Percentiles rank a stretch among this genome's conserved stretches.
These are phyloP conservation scores for Drosophila santomea DNA, from an alignment of 1,140 invertebrate genomes.

Conservation along the genomic window DNA sequence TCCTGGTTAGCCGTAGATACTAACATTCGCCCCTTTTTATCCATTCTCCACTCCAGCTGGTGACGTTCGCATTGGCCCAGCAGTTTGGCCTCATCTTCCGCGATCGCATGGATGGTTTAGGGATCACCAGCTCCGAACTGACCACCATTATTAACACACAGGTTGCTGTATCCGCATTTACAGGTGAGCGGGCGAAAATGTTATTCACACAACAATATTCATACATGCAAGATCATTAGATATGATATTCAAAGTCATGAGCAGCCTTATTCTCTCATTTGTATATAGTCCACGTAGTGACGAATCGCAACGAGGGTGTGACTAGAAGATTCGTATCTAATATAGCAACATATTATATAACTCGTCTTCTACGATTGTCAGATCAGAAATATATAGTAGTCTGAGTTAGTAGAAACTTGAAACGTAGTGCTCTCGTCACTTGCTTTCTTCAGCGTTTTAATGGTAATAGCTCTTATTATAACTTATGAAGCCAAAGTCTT, in stretches of 20 bases:
- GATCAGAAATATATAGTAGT: neutral
- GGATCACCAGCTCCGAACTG: constrained; percentile 87
- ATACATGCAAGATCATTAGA: neutral
- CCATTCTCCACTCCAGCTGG: constrained; percentile 84
- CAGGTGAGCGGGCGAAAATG: constrained; percentile 52
- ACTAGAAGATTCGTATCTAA: neutral
- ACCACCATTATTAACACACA: constrained; percentile 89
- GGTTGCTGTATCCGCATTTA: constrained; percentile 87
- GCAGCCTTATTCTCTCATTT: no score
- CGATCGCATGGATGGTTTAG: constrained; percentile 86
- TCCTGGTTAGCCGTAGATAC: no score
- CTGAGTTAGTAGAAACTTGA: neutral
- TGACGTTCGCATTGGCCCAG: constrained; percentile 87
- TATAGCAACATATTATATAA: neutral
- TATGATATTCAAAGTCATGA: no score
- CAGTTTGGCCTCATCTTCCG: constrained; percentile 89
- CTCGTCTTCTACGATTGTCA: neutral
- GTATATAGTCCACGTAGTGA: neutral
- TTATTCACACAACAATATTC: neutral
- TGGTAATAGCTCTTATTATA: no score
- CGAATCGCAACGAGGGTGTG: neutral
- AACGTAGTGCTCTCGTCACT: no score
- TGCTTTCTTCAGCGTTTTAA: no score
- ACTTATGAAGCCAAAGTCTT: no score
- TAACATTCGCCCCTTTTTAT: neutral